Evolutionary conservation across 2,797 vertebrate species (phyloP).

Genomic region (Danio choprae): DNA sequence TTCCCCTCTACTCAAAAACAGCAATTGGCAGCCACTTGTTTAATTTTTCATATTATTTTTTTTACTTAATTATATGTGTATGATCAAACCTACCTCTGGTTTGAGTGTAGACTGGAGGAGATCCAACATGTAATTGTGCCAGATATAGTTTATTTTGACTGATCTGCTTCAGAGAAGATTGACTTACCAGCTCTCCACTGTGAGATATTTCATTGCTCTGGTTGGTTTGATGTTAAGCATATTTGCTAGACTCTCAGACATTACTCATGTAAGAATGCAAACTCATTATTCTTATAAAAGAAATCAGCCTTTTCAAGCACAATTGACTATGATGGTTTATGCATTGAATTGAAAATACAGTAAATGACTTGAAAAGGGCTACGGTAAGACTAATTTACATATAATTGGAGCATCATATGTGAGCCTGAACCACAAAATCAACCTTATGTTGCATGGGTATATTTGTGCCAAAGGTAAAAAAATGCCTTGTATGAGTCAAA

Average conservation of each 20-base stretch:
- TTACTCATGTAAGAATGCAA: constrained; percentile 11
- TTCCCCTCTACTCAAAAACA: constrained; percentile 64
- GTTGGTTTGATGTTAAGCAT: constrained; percentile 6
- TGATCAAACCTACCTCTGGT: constrained; percentile 50
- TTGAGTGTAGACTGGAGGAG: constrained; percentile 32
- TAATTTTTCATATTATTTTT: background rate
- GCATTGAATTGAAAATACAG: background rate
- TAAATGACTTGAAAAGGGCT: background rate
- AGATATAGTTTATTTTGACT: constrained; percentile 54
- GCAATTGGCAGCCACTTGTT: constrained; percentile 49
- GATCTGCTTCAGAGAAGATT: constrained; percentile 53
- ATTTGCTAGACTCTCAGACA: constrained; percentile 17
- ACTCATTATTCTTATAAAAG: background rate
- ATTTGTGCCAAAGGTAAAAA: too few relatives aligned
- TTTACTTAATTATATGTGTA: constrained; percentile 18
- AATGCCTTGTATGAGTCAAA: too few relatives aligned
- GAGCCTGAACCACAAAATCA: too few relatives aligned
- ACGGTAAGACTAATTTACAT: background rate
- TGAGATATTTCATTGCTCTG: constrained; percentile 9
- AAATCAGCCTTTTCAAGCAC: background rate
- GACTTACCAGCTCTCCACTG: constrained; percentile 52
- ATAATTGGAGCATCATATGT: background rate
- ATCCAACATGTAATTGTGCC: constrained; percentile 34
- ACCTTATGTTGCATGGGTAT: too few relatives aligned
- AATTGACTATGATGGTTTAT: background rate